Conservation (phyloP, 2,113 vertebrate species). For the Oreotragus oreotragus region DNA sequence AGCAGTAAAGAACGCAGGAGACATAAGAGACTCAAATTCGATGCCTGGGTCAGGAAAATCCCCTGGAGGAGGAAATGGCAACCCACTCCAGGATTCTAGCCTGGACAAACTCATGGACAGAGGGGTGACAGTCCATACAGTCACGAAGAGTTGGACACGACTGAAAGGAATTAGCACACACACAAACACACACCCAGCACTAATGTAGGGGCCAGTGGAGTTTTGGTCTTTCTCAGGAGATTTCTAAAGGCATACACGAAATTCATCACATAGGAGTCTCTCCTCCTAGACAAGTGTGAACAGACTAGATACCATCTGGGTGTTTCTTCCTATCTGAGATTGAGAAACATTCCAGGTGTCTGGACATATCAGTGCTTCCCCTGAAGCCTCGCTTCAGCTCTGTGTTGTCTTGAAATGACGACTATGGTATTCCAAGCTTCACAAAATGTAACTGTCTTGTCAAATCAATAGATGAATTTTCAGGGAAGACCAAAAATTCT, state of each 20-base stretch:
- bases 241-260: neutral
- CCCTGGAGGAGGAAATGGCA: neutral
- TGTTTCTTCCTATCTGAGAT: neutral
- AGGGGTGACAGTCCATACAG: neutral
- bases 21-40: neutral
- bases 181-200: neutral
- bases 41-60: neutral
- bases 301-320: neutral
- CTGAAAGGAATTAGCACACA: neutral
- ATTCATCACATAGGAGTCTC: neutral
- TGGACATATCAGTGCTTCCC: constrained; percentile 24
- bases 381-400: constrained; percentile 36
- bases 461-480: constrained; percentile 66
- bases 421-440: constrained; percentile 26
- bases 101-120: neutral
- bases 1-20: neutral
- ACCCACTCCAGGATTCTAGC: neutral
- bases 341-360: neutral
- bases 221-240: neutral
- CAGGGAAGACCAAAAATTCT: constrained; percentile 62
- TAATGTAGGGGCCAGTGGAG: neutral
- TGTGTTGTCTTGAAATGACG: constrained; percentile 26
- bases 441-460: constrained; percentile 61
- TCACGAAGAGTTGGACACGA: neutral
- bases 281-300: neutral